Percentiles rank a stretch among this genome's conserved stretches.
These are phyloP conservation scores for Rhizoglyphus robini DNA, from an alignment of 1,140 invertebrate species.

Conservation along the genomic window DNA sequence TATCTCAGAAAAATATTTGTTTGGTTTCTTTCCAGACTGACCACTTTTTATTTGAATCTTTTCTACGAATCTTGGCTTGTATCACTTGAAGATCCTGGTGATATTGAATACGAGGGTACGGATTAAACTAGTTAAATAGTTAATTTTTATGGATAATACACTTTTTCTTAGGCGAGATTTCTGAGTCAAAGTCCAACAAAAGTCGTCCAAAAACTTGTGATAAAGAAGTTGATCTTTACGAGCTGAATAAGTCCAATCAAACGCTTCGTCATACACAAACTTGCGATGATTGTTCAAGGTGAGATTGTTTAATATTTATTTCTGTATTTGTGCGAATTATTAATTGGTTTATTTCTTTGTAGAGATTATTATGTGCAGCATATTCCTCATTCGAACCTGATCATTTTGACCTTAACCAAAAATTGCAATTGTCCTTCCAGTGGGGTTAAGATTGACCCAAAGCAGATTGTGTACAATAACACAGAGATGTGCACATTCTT, in stretches of 20 bases:
- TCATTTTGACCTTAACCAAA: slow-evolving; percentile 73
- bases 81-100: background rate
- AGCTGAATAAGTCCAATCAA: slow-evolving; percentile 35
- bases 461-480: slow-evolving; percentile 44
- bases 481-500: background rate
- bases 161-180: background rate
- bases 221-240: slow-evolving; percentile 70
- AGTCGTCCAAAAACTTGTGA: slow-evolving; percentile 51
- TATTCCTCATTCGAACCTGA: slow-evolving; percentile 76
- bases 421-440: slow-evolving; percentile 71
- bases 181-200: slow-evolving; percentile 21
- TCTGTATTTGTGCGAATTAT: slow-evolving; percentile 52
- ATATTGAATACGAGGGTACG: slow-evolving; percentile 4
- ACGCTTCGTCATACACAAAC: background rate
- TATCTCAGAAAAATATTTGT: slow-evolving; percentile 20
- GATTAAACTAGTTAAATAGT: background rate
- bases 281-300: slow-evolving; percentile 2
- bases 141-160: slow-evolving; percentile 8
- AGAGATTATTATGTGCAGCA: slow-evolving; percentile 84
- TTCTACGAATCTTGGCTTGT: background rate
- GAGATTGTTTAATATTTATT: too few species aligned
- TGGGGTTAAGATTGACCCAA: slow-evolving; percentile 59
- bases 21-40: slow-evolving; percentile 22
- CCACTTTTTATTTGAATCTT: background rate
- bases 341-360: slow-evolving; percentile 29